Conservation (phyloP, 2,888 invertebrate species). For the Drosophila kokeensis region DNA sequence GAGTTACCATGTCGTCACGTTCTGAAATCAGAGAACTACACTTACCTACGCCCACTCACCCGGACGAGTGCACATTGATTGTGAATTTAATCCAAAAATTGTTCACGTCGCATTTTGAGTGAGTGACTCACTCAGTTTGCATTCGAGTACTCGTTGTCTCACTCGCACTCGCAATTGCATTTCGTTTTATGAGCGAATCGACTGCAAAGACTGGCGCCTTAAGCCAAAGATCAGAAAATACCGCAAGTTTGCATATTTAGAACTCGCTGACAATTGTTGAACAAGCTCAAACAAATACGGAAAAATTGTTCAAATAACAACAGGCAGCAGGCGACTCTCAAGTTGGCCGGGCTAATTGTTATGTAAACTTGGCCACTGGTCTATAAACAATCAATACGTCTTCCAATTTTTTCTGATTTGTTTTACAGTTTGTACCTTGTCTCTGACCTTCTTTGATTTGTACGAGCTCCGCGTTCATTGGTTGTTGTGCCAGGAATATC, state of each 20-base stretch:
- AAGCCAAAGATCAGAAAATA: conserved; percentile 10
- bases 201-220: conserved; percentile 13
- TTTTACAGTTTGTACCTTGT: conserved; percentile 28
- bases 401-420: conserved; percentile 13
- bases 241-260: conserved; percentile 11
- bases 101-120: conserved; percentile 33
- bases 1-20: conserved; percentile 43
- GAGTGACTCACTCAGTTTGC: conserved; percentile 30
- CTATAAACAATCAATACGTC: conserved; percentile 29
- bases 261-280: conserved; percentile 31
- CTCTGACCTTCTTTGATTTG: conserved; percentile 56
- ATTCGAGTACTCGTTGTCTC: conserved; percentile 8
- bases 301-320: conserved; percentile 20
- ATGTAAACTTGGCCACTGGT: conserved; percentile 61
- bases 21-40: conserved; percentile 9
- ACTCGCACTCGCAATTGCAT: not conserved
- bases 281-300: conserved; percentile 29
- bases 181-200: not conserved
- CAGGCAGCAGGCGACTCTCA: not conserved
- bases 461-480: conserved; percentile 7
- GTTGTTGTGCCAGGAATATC: conserved; percentile 49
- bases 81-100: conserved; percentile 34
- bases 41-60: conserved; percentile 5
- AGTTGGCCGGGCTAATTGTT: conserved; percentile 59
- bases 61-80: conserved; percentile 8